Conservation (phyloP, 2,888 invertebrate genomes). For the Drosophila anceps region DNA sequence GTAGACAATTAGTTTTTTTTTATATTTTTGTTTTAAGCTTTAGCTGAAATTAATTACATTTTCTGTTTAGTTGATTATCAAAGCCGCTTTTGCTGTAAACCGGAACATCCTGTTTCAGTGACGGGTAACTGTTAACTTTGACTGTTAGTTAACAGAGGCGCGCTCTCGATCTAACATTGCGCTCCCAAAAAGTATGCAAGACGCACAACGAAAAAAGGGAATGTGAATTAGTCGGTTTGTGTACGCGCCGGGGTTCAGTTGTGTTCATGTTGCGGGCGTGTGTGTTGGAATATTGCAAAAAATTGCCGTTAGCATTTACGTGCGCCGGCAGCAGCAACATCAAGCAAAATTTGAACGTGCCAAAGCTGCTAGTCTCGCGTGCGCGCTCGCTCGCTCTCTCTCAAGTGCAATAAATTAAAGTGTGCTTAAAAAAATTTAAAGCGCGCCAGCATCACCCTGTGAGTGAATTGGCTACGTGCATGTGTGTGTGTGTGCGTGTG, state of each 20-base stretch:
- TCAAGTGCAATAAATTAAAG: constrained; percentile 60
- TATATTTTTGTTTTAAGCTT: too few species aligned
- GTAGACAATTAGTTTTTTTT: too few species aligned
- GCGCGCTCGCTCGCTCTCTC: neutral
- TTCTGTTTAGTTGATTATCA: neutral
- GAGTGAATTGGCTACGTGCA: constrained; percentile 4
- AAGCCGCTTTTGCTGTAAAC: neutral
- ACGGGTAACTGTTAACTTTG: neutral
- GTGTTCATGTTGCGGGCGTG: constrained; percentile 4
- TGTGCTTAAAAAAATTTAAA: constrained; percentile 48
- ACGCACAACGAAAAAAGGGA: neutral
- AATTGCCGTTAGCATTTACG: constrained; percentile 51
- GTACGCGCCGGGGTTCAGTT: constrained; percentile 36
- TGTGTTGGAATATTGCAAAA: constrained; percentile 3
- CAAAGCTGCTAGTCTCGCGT: constrained; percentile 25
- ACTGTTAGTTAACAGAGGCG: constrained; percentile 36
- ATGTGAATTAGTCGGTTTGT: constrained; percentile 36
- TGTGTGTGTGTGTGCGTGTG: constrained; percentile 2
- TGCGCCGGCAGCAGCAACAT: constrained; percentile 26
- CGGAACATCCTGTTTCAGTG: neutral
- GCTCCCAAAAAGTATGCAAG: constrained; percentile 43
- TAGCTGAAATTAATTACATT: too few species aligned
- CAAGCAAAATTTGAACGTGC: constrained; percentile 41
- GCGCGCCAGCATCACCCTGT: constrained; percentile 34
- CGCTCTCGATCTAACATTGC: constrained; percentile 10